phyloP scores from a whole-genome alignment of 2,113 vertebrate genomes.

The Riparia riparia region DNA sequence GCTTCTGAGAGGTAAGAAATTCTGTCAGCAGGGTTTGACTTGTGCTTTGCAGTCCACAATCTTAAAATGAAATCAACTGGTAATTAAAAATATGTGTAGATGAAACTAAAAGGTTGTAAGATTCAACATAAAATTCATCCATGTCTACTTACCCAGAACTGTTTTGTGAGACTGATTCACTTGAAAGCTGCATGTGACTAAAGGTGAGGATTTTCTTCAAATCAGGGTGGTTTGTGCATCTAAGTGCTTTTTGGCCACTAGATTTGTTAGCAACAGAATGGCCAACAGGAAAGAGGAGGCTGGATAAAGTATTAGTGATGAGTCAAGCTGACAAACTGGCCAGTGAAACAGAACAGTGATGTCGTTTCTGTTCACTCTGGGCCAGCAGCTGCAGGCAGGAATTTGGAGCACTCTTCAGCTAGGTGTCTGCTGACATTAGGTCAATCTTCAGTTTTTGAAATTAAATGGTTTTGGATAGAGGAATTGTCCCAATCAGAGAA shows the following conservation, averaged over 20 bases:
- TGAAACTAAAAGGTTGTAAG: neutral
- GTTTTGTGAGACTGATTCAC: neutral
- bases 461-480: neutral
- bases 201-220: neutral
- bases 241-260: neutral
- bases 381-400: neutral
- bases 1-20: conserved; percentile 1
- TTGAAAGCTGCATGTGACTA: neutral
- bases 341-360: neutral
- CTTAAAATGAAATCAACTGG: neutral
- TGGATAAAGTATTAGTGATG: neutral
- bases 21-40: neutral
- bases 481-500: neutral
- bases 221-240: neutral
- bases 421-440: neutral
- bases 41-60: neutral
- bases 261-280: neutral
- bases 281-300: neutral
- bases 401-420: neutral
- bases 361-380: conserved; percentile 12
- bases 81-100: neutral
- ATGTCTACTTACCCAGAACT: neutral
- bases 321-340: neutral
- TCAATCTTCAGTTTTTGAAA: neutral
- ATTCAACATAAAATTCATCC: neutral